Percentiles rank a stretch among this genome's conserved stretches.
These are phyloP conservation scores for Eurystomus glaucurus DNA, from an alignment of 2,797 vertebrate genomes.

Conservation along the genomic window DNA sequence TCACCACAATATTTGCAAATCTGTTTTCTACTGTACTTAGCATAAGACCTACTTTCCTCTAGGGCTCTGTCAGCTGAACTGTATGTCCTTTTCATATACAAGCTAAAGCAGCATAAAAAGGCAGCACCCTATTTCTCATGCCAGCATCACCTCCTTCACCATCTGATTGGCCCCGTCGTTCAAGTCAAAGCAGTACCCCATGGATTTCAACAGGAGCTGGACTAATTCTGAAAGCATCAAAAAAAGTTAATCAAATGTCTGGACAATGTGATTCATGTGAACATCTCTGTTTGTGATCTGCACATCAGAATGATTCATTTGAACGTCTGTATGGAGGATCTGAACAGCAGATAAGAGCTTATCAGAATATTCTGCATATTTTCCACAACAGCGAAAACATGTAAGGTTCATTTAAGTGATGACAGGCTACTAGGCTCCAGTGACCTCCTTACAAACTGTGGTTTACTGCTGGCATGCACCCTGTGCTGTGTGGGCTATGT, in stretches of 20 bases:
- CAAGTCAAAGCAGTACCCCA: not conserved
- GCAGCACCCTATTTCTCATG: not conserved
- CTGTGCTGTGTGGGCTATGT: not conserved
- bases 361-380: slow-evolving; percentile 7
- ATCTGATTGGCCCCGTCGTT: not conserved
- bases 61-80: slow-evolving; percentile 15
- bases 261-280: not conserved
- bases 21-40: not conserved
- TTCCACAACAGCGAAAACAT: not conserved
- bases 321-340: not conserved
- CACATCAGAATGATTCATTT: not conserved
- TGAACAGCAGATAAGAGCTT: not conserved
- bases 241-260: not conserved
- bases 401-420: not conserved
- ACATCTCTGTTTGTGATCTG: not conserved
- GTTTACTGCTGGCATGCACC: not conserved
- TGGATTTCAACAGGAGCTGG: not conserved
- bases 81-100: not conserved
- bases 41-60: not conserved
- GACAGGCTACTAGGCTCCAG: not conserved
- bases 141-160: not conserved
- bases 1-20: slow-evolving; percentile 24
- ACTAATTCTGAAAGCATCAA: not conserved
- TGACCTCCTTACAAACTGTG: not conserved
- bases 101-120: not conserved